Base-by-base conservation (phyloP, 2,888 invertebrate species). In the Tricholauxania praeusta region DNA sequence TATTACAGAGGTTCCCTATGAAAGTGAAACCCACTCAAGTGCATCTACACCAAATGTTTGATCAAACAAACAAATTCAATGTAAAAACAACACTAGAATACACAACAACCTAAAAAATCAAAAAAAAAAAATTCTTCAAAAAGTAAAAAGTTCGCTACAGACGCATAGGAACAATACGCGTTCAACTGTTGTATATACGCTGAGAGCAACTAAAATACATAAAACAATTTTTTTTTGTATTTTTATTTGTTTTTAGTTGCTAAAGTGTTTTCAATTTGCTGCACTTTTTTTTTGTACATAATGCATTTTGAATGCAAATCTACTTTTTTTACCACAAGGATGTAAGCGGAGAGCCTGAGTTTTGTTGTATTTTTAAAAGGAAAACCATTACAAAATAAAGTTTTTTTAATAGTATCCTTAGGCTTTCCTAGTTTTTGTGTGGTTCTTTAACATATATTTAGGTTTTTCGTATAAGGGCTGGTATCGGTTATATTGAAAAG, bases 401-500 rank as follows among this genome's bases (percentile, higher is more conserved):
- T 10, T 10, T 39, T 39, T 39, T 19, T 59, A 48, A 49, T 55
- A 68, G 68, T 68, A 49, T 19, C 47, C 14, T 49, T 28, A 68
- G 59, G 57, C 59, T 68, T 68, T 59, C 28, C 28, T 48, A 48
- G 68, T 57, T 14, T 57, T 57, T 68, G 19, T 48, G 67, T 67
- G 67, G 53, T 55, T 55, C 17, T 28, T 19, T 49, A 63, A 12
- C 22, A 52, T 59, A 67, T 22, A 39, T 57, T 49, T 39, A 12
- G 48, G 17, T 39, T 39, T 39, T 39, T 39, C 39, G 39, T 39
- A 39, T 39, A 3, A 39, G 5, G 2, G 39, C 5, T 8, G 39
- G 39, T 39, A 3, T 39, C 10, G 39, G 39, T 39, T 10, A 10
- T 10, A 39, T 7, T 39, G 10, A 39, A 4, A 10, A 7, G 10